phyloP scores from a whole-genome alignment of 2,888 invertebrate genomes.

The Eucera pruinosa region DNA sequence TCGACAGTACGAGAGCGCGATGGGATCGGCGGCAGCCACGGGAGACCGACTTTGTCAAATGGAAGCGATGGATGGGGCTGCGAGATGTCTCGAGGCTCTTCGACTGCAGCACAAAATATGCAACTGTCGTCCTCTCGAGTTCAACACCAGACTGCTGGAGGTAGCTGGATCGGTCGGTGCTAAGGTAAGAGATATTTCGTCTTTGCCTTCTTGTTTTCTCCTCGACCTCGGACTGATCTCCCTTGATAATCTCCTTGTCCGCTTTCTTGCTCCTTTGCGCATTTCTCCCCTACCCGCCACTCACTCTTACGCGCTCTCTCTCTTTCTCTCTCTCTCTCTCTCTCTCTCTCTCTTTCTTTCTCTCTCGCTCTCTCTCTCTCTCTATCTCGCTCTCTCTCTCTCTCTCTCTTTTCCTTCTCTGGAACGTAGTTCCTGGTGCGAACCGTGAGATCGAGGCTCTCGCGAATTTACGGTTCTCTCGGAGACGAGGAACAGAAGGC shows the following conservation, averaged over 20 bases:
- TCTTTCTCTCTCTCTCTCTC: too few species aligned
- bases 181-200: constrained; percentile 86
- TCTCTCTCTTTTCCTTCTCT: background rate
- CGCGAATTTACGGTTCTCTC: constrained; percentile 92
- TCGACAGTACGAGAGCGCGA: constrained; percentile 94
- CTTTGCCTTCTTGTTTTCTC: constrained; percentile 13
- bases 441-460: constrained; percentile 91
- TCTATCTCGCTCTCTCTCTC: too few species aligned
- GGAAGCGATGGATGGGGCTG: constrained; percentile 96
- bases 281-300: background rate
- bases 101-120: constrained; percentile 93
- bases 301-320: too few species aligned
- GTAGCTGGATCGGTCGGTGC: constrained; percentile 94
- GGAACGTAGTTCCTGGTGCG: constrained; percentile 89
- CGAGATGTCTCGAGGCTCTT: constrained; percentile 91
- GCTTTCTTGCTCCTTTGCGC: too few species aligned
- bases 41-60: constrained; percentile 94
- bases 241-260: constrained; percentile 1
- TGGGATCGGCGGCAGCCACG: constrained; percentile 92
- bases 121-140: constrained; percentile 94
- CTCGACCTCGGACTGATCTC: background rate
- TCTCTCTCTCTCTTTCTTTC: too few species aligned
- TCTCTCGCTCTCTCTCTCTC: too few species aligned
- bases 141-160: constrained; percentile 92
- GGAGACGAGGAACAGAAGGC: constrained; percentile 93